phyloP scores from a whole-genome alignment of 2,888 invertebrate genomes.

The Drosophila acutilabella region DNA sequence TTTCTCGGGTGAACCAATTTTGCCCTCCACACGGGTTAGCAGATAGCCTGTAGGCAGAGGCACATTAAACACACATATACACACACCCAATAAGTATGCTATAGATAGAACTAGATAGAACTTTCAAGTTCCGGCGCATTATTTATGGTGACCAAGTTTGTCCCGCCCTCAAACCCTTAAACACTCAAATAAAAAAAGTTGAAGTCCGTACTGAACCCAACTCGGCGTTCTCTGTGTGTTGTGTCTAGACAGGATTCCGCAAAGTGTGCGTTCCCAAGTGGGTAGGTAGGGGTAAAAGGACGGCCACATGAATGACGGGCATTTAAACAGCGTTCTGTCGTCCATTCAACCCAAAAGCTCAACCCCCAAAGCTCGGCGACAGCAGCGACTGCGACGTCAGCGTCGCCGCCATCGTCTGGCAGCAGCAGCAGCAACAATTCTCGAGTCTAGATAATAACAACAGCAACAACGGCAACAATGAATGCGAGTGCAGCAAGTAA shows the following conservation, averaged over 20 bases:
- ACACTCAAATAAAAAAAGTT: slow-evolving; percentile 6
- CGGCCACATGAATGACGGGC: slow-evolving; percentile 42
- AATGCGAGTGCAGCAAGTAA: slow-evolving; percentile 69
- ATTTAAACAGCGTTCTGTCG: slow-evolving; percentile 78
- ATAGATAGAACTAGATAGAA: slow-evolving; percentile 54
- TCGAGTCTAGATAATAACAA: slow-evolving; percentile 77
- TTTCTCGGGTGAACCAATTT: slow-evolving; percentile 99
- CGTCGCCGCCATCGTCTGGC: slow-evolving; percentile 64
- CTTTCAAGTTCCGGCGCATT: slow-evolving; percentile 75
- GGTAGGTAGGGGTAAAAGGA: slow-evolving; percentile 11
- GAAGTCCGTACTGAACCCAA: slow-evolving; percentile 20
- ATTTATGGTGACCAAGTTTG: slow-evolving; percentile 81
- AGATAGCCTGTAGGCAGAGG: slow-evolving; percentile 91
- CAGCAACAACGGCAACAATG: slow-evolving; percentile 71
- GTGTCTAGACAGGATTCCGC: slow-evolving; percentile 80
- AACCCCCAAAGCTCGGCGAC: slow-evolving; percentile 59
- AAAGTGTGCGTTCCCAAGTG: slow-evolving; percentile 64
- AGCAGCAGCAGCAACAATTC: slow-evolving; percentile 79
- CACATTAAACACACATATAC: slow-evolving; percentile 53
- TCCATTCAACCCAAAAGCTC: slow-evolving; percentile 82
- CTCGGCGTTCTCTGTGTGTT: slow-evolving; percentile 56
- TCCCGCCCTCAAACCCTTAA: slow-evolving; percentile 53
- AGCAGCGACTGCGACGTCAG: slow-evolving; percentile 27
- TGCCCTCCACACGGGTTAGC: slow-evolving; percentile 96
- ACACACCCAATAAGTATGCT: slow-evolving; percentile 60